Base-by-base conservation (phyloP, 2,888 invertebrate species). In the Aphrophora alni region DNA sequence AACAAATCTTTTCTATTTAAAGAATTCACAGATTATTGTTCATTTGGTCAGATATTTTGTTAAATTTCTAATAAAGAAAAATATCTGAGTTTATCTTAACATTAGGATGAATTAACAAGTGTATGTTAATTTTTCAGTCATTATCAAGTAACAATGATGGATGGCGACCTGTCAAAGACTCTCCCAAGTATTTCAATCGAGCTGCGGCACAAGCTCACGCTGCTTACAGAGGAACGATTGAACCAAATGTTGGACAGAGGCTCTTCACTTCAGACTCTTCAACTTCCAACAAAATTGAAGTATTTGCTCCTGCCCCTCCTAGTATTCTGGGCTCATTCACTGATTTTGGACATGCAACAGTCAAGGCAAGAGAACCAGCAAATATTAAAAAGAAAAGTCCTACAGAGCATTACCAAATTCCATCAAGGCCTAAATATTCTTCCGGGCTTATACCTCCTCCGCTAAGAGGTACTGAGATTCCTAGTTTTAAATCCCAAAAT, bases 271-370 rank as follows among this genome's bases (percentile, higher is more conserved):
- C 28, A 5, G 81, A 81, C 14, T 72, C 78, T 14, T 68, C 75
- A 8, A 78, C 81, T 17, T 81, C 81, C 44, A 81, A 81, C 77
- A 81, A 81, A 75, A 76, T 81, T 25, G 81, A 81, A 76, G 85
- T 85, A 38, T 86, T 84, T 75, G 85, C 85, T 24, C 83, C 84
- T 7, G 85, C 85, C 8, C 86, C 85, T 7, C 85, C 86, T 0
- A 83, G 84, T 38, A 85, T 89, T 73, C 83, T 88, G 88, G 92
- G 92, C 83, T 89, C 92, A 80, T 92, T 92, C 86, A 91, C 90
- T 84, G 89, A 90, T 21, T 92, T 91, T 84, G 91, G 92, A n/a
- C 88, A 92, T 81, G 90, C 91, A 74, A 89, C 90, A 28, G 88
- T 90, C 14, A 91, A 91, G 87, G 89, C 89, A 82, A 88, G 90